Percentiles rank a stretch among this genome's conserved stretches.
Evolutionary conservation across 2,888 invertebrate genomes (phyloP).

Genomic region (Herminia tarsipennalis): DNA sequence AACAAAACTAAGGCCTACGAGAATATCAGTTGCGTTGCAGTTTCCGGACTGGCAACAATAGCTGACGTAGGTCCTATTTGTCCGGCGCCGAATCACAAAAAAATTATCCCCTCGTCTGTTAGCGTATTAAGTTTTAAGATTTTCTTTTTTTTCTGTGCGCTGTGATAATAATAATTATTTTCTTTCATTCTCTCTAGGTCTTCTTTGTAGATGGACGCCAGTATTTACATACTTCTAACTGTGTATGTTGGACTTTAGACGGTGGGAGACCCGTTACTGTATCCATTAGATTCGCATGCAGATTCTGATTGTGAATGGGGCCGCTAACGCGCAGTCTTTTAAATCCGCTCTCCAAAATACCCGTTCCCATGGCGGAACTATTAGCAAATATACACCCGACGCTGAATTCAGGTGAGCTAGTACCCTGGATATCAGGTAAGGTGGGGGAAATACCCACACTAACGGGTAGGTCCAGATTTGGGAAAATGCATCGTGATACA

Average conservation of each 20-base stretch:
- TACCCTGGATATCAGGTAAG: background rate
- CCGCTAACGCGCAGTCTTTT: background rate
- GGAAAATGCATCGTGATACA: background rate
- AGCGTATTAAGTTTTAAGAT: too few relatives aligned
- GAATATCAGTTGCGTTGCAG: too few relatives aligned
- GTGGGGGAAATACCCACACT: conserved; percentile 1
- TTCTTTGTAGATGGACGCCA: background rate
- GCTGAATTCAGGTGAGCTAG: background rate
- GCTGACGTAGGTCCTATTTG: too few relatives aligned
- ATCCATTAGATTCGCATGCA: conserved; percentile 4
- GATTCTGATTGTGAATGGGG: too few relatives aligned
- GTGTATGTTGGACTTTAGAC: conserved; percentile 22
- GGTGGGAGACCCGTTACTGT: conserved; percentile 20
- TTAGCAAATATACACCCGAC: background rate
- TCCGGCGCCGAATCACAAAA: too few relatives aligned
- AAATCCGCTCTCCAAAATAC: background rate
- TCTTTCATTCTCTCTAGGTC: too few relatives aligned
- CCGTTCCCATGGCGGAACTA: background rate
- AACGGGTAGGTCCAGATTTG: too few relatives aligned
- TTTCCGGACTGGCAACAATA: too few relatives aligned
- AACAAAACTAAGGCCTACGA: too few relatives aligned
- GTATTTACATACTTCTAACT: conserved; percentile 27
- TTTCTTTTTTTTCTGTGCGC: too few relatives aligned
- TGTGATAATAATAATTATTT: too few relatives aligned
- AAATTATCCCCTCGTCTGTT: too few relatives aligned